phyloP scores from a whole-genome alignment of 1,140 invertebrate species.

The Pentalonia nigronervosa region DNA sequence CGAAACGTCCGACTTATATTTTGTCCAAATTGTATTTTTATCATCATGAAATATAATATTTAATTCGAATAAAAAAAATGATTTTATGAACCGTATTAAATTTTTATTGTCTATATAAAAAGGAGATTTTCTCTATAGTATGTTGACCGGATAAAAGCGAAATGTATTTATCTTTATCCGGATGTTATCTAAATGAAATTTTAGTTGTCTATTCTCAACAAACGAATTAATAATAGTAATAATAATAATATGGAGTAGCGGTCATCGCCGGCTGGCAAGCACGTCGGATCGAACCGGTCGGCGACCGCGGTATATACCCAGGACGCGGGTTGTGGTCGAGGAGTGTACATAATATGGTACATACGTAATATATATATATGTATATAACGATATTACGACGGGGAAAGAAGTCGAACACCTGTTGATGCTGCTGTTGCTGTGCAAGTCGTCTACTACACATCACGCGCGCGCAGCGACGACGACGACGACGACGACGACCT shows the following conservation, averaged over 20 bases:
- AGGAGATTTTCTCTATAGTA: too few species aligned
- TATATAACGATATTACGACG: neutral
- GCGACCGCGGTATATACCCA: neutral
- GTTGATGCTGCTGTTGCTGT: neutral
- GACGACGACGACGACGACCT: neutral
- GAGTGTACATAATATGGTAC: neutral
- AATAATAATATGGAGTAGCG: neutral
- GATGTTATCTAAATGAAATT: neutral
- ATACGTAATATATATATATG: neutral
- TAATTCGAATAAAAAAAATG: neutral
- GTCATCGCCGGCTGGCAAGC: neutral
- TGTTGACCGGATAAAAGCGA: neutral
- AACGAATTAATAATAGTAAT: neutral
- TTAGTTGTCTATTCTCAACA: neutral
- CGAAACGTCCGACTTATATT: neutral
- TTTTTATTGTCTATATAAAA: neutral
- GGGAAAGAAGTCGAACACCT: slow-evolving; percentile 38
- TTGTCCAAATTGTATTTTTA: neutral
- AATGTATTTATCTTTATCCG: neutral
- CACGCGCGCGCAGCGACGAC: neutral
- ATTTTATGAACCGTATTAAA: neutral
- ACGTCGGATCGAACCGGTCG: neutral
- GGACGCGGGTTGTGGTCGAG: neutral
- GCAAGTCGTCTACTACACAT: neutral
- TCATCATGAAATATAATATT: neutral